Evolutionary conservation across 1,140 invertebrate genomes (phyloP).

Genomic region (Penaeus japonicus): DNA sequence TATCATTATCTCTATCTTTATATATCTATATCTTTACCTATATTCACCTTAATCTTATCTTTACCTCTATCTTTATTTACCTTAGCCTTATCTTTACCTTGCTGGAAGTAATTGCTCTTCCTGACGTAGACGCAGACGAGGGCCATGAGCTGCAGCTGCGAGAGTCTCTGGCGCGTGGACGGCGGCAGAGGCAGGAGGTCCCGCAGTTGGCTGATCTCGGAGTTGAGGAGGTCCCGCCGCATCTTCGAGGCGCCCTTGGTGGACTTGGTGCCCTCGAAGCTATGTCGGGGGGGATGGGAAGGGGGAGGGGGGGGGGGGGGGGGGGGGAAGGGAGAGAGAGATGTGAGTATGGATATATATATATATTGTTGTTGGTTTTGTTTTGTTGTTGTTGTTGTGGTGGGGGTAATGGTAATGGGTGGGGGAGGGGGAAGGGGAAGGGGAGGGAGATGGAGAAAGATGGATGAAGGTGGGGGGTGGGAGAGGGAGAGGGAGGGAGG

Average conservation of each 20-base stretch:
- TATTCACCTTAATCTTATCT: too few relatives aligned
- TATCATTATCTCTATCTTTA: too few relatives aligned
- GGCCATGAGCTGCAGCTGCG: conserved; percentile 98
- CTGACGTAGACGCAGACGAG: conserved; percentile 97
- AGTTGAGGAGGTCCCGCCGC: conserved; percentile 96
- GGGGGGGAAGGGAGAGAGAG: too few relatives aligned
- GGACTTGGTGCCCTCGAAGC: conserved; percentile 95
- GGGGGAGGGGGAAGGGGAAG: too few relatives aligned
- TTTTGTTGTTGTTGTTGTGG: too few relatives aligned
- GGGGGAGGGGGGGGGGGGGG: conserved; percentile 61
- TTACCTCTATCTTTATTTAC: too few relatives aligned
- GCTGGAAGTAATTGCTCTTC: conserved; percentile 97
- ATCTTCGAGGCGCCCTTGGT: conserved; percentile 99
- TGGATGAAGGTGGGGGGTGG: too few relatives aligned
- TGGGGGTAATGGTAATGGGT: too few relatives aligned
- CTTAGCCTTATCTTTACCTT: conserved; percentile 71
- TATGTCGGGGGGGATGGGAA: conserved; percentile 66
- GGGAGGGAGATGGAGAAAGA: background rate
- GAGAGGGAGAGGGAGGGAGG: background rate
- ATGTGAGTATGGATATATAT: too few relatives aligned
- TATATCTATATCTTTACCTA: too few relatives aligned
- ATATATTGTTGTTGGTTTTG: too few relatives aligned
- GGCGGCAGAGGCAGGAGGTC: conserved; percentile 96
- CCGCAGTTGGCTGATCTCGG: conserved; percentile 94
- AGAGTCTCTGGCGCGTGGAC: conserved; percentile 92